Conservation (phyloP, 30 jellyfish, hydroid and myxozoan genomes). For the Aurelia sp. region DNA sequence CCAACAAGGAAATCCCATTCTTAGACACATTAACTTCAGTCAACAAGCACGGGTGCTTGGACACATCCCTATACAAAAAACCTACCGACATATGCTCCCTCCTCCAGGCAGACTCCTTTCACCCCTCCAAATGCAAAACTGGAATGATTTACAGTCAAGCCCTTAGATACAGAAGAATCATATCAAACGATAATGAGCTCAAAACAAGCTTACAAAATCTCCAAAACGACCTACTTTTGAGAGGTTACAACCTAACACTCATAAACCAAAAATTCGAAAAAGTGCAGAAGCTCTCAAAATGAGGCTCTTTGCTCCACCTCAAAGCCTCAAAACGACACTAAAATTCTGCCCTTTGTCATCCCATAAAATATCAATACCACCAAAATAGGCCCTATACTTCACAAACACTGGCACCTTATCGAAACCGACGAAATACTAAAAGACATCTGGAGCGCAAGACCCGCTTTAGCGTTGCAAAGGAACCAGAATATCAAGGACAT, state of each 20-base stretch:
- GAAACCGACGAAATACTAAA: neutral
- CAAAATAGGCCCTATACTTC: neutral
- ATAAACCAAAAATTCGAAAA: neutral
- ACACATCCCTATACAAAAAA: no score
- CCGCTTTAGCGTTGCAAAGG: neutral
- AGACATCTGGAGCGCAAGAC: neutral
- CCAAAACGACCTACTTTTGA: neutral
- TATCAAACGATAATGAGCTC: neutral
- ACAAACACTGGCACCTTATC: neutral
- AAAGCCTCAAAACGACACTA: neutral
- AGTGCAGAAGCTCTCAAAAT: neutral
- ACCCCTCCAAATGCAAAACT: neutral
- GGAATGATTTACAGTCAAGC: neutral
- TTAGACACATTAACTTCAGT: no score
- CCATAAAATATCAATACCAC: neutral
- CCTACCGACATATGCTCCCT: no score
- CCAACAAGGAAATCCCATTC: no score
- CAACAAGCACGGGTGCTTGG: no score
- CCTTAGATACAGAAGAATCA: neutral
- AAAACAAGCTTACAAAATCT: neutral
- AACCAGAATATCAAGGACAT: no score
- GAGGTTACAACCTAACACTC: neutral
- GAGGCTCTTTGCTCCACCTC: neutral
- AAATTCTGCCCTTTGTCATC: neutral
- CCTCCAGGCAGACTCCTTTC: neutral